Evolutionary conservation across 92 coral and sea anemone species (phyloP).

Genomic region (Paragorgia papillata): DNA sequence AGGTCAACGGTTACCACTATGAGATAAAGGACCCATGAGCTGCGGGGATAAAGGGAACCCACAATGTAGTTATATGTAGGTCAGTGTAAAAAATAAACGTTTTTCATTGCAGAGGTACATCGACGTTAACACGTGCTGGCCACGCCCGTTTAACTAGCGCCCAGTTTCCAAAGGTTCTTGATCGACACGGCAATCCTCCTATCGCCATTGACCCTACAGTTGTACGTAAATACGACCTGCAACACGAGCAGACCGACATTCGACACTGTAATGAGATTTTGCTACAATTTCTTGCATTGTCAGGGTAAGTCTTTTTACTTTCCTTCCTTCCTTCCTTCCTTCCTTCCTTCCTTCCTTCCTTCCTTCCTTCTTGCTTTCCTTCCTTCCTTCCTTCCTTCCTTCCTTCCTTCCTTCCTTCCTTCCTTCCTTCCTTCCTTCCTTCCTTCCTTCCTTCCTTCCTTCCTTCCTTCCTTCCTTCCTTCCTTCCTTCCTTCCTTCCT

Average conservation of each 20-base stretch:
- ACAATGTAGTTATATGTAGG: too few relatives aligned
- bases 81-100: too few relatives aligned
- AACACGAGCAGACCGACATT: slow-evolving; percentile 72
- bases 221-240: slow-evolving; percentile 70
- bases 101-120: slow-evolving; percentile 59
- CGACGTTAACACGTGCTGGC: slow-evolving; percentile 87
- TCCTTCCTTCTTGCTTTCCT: not conserved
- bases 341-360: not conserved
- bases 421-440: not conserved
- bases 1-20: too few relatives aligned
- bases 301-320: slow-evolving; percentile 66
- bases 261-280: slow-evolving; percentile 85
- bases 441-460: not conserved
- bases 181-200: slow-evolving; percentile 98
- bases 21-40: too few relatives aligned
- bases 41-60: too few relatives aligned
- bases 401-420: not conserved
- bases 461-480: not conserved
- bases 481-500: not conserved
- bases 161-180: slow-evolving; percentile 79
- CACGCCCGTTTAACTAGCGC: slow-evolving; percentile 90
- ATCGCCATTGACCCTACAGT: slow-evolving; percentile 79
- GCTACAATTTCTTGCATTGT: slow-evolving; percentile 89
- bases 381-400: not conserved
- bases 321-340: not conserved